Conservation (phyloP, 2,113 vertebrate species). For the Nematolebias whitei region DNA sequence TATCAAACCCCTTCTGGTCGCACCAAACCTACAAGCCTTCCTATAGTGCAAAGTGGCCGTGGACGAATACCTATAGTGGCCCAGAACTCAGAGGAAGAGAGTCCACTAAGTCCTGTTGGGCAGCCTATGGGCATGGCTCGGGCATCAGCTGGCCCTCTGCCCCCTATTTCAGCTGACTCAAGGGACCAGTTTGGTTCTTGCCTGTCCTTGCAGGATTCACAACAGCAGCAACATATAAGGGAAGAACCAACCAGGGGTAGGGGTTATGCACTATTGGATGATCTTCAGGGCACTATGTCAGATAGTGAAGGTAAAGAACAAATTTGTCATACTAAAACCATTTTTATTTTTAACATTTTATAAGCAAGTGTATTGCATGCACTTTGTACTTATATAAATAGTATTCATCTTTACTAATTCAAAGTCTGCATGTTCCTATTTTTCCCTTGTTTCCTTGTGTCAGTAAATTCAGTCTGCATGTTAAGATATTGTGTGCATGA, state of each 20-base stretch:
- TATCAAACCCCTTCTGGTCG: constrained; percentile 91
- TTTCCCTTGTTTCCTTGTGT: constrained; percentile 54
- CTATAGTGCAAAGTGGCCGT: constrained; percentile 93
- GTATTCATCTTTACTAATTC: constrained; percentile 11
- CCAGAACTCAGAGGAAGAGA: constrained; percentile 98
- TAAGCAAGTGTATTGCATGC: constrained; percentile 46
- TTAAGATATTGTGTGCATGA: constrained; percentile 36
- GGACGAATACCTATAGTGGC: constrained; percentile 96
- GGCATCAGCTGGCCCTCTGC: constrained; percentile 94
- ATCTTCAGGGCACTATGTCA: constrained; percentile 98
- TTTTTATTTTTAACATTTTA: constrained; percentile 28
- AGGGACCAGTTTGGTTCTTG: constrained; percentile 99
- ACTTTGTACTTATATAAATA: constrained; percentile 8
- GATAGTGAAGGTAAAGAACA: constrained; percentile 96
- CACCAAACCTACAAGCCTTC: constrained; percentile 95
- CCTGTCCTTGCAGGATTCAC: constrained; percentile 89
- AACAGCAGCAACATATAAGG: constrained; percentile 96
- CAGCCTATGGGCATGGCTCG: constrained; percentile 99
- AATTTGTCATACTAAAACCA: constrained; percentile 10
- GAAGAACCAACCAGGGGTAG: constrained; percentile 92
- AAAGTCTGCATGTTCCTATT: constrained; percentile 56
- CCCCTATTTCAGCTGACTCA: constrained; percentile 96
- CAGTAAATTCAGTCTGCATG: constrained; percentile 33
- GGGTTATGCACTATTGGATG: constrained; percentile 95
- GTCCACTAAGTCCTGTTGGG: constrained; percentile 95